phyloP scores from a whole-genome alignment of 2,113 vertebrate genomes.

The Mugil cephalus region DNA sequence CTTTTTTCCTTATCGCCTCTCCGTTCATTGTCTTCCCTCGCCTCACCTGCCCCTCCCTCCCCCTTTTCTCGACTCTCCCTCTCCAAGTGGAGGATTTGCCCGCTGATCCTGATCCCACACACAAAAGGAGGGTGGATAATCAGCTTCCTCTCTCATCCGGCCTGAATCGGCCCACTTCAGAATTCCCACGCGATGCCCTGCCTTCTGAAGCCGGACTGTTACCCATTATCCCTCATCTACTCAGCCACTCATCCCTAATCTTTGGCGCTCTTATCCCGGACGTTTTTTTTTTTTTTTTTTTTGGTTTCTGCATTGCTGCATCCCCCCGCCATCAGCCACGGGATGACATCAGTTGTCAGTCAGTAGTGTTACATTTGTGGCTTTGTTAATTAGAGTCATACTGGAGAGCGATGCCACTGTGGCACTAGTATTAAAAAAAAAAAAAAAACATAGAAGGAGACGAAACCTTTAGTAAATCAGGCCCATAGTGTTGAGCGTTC shows the following conservation, averaged over 20 bases:
- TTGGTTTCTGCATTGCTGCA: slow-evolving; percentile 18
- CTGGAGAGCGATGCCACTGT: background rate
- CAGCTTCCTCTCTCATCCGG: slow-evolving; percentile 73
- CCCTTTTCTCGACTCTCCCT: slow-evolving; percentile 35
- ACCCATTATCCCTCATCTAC: slow-evolving; percentile 72
- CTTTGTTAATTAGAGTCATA: background rate
- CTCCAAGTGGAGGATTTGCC: slow-evolving; percentile 60
- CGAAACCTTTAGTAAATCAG: no score
- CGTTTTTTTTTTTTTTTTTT: no score
- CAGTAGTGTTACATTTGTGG: no score
- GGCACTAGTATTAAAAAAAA: background rate
- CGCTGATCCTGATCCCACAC: slow-evolving; percentile 69
- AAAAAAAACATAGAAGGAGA: background rate
- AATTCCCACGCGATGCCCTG: slow-evolving; percentile 58
- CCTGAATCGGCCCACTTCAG: slow-evolving; percentile 56
- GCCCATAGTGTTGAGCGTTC: no score
- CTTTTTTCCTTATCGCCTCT: background rate
- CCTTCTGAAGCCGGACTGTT: slow-evolving; percentile 61
- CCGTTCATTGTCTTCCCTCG: slow-evolving; percentile 34
- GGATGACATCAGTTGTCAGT: background rate
- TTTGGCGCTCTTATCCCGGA: slow-evolving; percentile 52
- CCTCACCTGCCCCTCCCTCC: slow-evolving; percentile 40
- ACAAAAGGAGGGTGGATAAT: slow-evolving; percentile 72
- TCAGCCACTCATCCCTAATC: slow-evolving; percentile 68
- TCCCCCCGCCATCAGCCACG: background rate